Percentiles rank a stretch among this genome's conserved stretches.
Evolutionary conservation across 2,888 invertebrate species (phyloP).

Genomic region (Lasioglossum oenotherae): DNA sequence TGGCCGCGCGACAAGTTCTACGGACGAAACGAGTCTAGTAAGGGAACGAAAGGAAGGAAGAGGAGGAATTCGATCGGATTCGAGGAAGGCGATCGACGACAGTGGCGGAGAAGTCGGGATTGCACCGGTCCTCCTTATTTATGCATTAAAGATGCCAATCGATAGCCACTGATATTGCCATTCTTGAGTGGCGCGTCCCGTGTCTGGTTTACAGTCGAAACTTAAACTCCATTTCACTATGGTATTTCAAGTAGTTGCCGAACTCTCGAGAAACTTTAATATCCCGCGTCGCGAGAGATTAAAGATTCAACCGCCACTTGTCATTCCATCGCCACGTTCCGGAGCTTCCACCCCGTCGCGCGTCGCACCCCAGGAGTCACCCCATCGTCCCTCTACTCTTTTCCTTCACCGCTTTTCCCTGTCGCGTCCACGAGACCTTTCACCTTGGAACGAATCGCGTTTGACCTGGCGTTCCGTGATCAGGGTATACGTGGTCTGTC

Average conservation of each 20-base stretch:
- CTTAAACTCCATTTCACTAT: conserved; percentile 73
- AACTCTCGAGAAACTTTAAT: conserved; percentile 80
- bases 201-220: conserved; percentile 54
- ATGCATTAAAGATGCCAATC: conserved; percentile 67
- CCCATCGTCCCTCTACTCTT: conserved; percentile 15
- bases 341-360: conserved; percentile 13
- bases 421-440: background rate
- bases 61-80: conserved; percentile 38
- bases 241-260: conserved; percentile 75
- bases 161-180: conserved; percentile 68
- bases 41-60: conserved; percentile 2
- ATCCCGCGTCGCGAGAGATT: conserved; percentile 78
- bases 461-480: background rate
- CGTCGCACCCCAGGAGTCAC: background rate
- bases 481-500: background rate
- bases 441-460: background rate
- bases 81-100: background rate
- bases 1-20: conserved; percentile 46
- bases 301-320: conserved; percentile 81
- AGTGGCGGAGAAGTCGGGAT: background rate
- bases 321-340: conserved; percentile 77
- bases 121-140: conserved; percentile 59
- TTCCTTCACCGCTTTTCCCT: background rate
- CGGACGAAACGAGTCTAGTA: conserved; percentile 14
- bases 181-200: conserved; percentile 33